phyloP scores from a whole-genome alignment of 2,113 vertebrate genomes.

The Cervus canadensis region DNA sequence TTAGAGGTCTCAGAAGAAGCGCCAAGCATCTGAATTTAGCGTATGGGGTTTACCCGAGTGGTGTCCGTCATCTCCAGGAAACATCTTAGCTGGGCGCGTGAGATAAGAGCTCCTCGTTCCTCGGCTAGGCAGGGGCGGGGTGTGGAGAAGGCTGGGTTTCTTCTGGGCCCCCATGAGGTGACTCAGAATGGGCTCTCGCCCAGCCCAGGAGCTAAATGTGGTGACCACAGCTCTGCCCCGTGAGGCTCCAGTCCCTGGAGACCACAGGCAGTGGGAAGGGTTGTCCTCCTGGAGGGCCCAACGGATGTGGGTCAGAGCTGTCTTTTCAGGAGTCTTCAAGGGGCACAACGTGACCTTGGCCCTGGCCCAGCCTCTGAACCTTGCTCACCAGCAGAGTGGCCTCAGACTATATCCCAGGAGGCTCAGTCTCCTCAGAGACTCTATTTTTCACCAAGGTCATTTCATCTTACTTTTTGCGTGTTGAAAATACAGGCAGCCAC shows the following conservation, averaged over 20 bases:
- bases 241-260: background rate
- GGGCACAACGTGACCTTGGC: no score
- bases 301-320: background rate
- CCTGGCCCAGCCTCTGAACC: background rate
- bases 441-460: constrained; percentile 27
- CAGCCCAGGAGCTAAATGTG: background rate
- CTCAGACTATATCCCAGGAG: background rate
- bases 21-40: background rate
- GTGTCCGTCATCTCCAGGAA: background rate
- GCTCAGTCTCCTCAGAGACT: background rate
- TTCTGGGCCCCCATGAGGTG: background rate
- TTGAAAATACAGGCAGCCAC: constrained; percentile 12
- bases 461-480: background rate
- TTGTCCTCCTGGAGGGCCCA: background rate
- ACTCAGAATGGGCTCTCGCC: background rate
- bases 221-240: rapidly evolving
- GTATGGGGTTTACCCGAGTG: rapidly evolving
- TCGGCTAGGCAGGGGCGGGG: background rate
- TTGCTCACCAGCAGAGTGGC: background rate
- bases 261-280: background rate
- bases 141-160: background rate
- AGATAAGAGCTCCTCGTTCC: background rate
- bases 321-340: background rate
- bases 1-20: background rate
- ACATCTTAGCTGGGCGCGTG: no score